A percentile compares a stretch with the other conserved stretches of the same genome.
Conservation (phyloP, 2,888 invertebrate species). For the Kuschelorhynchus macadamiae region DNA sequence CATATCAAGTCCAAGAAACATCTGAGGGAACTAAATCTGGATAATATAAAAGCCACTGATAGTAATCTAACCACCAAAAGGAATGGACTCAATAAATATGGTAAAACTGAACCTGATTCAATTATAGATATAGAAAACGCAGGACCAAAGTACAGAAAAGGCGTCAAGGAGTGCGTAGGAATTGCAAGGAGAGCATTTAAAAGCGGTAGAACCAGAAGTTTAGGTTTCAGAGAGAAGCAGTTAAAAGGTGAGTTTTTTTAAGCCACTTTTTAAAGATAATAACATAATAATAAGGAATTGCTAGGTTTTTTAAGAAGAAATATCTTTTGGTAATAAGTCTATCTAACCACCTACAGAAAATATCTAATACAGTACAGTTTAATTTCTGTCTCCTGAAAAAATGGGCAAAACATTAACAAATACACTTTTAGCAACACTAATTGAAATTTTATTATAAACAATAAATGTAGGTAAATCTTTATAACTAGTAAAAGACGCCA, state of each 20-base stretch:
- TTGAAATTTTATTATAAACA: too few relatives aligned
- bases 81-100: background rate
- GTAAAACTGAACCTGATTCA: background rate
- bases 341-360: too few relatives aligned
- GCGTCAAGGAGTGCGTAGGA: slow-evolving; percentile 68
- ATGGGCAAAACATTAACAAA: too few relatives aligned
- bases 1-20: background rate
- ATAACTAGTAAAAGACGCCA: too few relatives aligned
- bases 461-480: too few relatives aligned
- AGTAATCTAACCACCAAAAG: background rate
- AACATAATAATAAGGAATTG: too few relatives aligned
- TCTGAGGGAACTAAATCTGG: slow-evolving; percentile 16
- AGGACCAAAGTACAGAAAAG: slow-evolving; percentile 1
- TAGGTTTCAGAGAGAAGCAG: slow-evolving; percentile 87
- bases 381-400: too few relatives aligned
- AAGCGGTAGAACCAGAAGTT: slow-evolving; percentile 83
- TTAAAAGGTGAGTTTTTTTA: slow-evolving; percentile 73
- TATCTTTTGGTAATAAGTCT: too few relatives aligned
- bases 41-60: background rate
- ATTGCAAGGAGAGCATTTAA: slow-evolving; percentile 82
- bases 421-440: too few relatives aligned
- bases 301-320: too few relatives aligned
- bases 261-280: too few relatives aligned
- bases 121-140: slow-evolving; percentile 9
- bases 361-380: too few relatives aligned